Conservation (phyloP, 2,888 invertebrate genomes). For the Agriopis aurantiaria region DNA sequence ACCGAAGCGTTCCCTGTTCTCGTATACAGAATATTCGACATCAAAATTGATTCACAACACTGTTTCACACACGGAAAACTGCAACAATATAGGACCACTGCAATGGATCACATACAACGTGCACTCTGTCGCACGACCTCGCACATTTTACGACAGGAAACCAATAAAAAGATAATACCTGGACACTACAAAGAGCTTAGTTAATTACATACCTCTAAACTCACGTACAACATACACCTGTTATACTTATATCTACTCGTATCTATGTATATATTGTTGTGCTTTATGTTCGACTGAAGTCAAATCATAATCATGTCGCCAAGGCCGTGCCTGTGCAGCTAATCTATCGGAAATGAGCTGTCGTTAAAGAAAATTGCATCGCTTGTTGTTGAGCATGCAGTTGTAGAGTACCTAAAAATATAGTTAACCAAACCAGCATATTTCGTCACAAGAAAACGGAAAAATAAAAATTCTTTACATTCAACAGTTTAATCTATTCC, state of each 20-base stretch:
- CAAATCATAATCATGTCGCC: conserved; percentile 54
- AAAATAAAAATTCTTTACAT: too few relatives aligned
- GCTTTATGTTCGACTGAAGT: conserved; percentile 59
- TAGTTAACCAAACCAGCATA: background rate
- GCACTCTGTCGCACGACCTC: conserved; percentile 75
- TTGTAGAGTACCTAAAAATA: background rate
- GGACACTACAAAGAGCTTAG: conserved; percentile 72
- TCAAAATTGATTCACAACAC: conserved; percentile 1
- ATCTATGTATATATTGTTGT: conserved; percentile 44
- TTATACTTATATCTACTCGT: conserved; percentile 2
- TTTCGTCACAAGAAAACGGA: too few relatives aligned
- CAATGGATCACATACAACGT: conserved; percentile 64
- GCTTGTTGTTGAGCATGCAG: background rate
- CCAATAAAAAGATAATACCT: conserved; percentile 79
- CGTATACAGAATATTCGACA: background rate
- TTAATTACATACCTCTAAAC: conserved; percentile 60
- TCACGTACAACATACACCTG: conserved; percentile 33
- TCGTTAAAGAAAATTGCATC: conserved; percentile 42
- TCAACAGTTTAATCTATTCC: too few relatives aligned
- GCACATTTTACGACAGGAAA: conserved; percentile 80
- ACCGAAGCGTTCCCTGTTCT: background rate
- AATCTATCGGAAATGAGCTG: conserved; percentile 59
- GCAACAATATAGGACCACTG: conserved; percentile 49
- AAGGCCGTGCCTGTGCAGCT: conserved; percentile 44
- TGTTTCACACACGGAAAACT: conserved; percentile 14